Evolutionary conservation across 2,113 vertebrate species (phyloP).

Genomic region (Mesocricetus auratus): DNA sequence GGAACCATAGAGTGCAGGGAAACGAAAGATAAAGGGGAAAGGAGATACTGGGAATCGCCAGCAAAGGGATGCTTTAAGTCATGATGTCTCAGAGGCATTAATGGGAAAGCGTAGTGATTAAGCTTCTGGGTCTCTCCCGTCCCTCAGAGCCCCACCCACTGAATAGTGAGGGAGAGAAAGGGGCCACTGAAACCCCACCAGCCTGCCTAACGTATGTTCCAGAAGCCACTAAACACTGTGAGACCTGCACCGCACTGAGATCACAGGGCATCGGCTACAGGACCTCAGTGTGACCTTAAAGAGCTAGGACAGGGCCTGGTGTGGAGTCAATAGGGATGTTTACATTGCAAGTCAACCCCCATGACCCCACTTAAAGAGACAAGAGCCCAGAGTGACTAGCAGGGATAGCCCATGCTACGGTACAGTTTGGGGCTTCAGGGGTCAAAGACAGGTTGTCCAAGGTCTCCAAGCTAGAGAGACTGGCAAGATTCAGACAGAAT

Average conservation of each 20-base stretch:
- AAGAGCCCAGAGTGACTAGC: not conserved
- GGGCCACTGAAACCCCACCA: not conserved
- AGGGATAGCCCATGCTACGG: not conserved
- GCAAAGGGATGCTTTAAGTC: slow-evolving; percentile 16
- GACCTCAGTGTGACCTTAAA: not conserved
- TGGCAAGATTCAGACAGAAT: not conserved
- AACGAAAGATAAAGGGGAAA: slow-evolving; percentile 47
- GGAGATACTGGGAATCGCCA: slow-evolving; percentile 14
- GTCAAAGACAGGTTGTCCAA: not conserved
- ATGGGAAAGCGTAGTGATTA: not conserved
- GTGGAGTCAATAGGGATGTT: not conserved
- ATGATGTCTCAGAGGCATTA: not conserved
- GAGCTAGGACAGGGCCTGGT: not conserved
- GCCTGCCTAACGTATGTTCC: not conserved
- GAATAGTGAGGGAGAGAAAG: not conserved
- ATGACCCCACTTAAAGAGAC: not conserved
- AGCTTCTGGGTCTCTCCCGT: not conserved
- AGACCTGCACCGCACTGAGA: fast-evolving
- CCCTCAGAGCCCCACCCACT: not conserved
- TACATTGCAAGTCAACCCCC: not conserved
- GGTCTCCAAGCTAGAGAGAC: not conserved
- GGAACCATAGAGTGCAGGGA: not conserved
- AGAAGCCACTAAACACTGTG: not conserved
- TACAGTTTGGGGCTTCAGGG: not conserved
- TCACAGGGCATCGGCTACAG: not conserved